These are phyloP conservation scores for Fragum fragum DNA, from an alignment of 2,888 invertebrate genomes.

Conservation along the genomic window DNA sequence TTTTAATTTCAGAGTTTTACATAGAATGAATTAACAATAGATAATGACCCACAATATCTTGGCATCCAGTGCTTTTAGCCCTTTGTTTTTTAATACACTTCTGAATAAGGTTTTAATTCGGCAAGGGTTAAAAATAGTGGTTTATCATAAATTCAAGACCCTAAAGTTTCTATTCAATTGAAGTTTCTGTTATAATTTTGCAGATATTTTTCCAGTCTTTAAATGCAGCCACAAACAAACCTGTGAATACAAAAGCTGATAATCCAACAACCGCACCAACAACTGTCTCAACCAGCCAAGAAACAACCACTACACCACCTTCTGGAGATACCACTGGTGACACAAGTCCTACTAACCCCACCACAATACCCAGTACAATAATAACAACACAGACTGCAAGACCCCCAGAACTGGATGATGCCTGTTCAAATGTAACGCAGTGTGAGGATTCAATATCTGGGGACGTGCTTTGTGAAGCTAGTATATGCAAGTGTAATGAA, in stretches of 20 bases:
- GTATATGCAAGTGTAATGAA: constrained; percentile 17
- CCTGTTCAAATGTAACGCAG: background rate
- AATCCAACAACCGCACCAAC: background rate
- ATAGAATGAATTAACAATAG: no score
- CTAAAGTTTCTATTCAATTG: background rate
- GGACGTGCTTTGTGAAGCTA: constrained; percentile 4
- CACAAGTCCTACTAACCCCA: background rate
- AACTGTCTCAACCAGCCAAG: background rate
- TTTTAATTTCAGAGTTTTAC: no score
- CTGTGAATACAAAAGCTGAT: background rate
- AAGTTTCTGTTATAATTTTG: constrained; percentile 8
- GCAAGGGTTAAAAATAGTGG: background rate
- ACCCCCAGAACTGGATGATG: background rate
- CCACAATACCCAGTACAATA: background rate
- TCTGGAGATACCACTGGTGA: background rate
- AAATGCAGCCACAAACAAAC: background rate
- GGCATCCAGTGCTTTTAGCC: no score
- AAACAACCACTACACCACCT: background rate
- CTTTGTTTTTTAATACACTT: no score
- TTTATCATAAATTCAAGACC: background rate
- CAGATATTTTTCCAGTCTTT: background rate
- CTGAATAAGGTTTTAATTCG: no score
- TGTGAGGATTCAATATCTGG: constrained; percentile 15
- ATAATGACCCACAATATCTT: no score
- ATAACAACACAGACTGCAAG: background rate